Base-by-base conservation (phyloP, 2,797 vertebrate species). In the Coregonus ussuriensis region DNA sequence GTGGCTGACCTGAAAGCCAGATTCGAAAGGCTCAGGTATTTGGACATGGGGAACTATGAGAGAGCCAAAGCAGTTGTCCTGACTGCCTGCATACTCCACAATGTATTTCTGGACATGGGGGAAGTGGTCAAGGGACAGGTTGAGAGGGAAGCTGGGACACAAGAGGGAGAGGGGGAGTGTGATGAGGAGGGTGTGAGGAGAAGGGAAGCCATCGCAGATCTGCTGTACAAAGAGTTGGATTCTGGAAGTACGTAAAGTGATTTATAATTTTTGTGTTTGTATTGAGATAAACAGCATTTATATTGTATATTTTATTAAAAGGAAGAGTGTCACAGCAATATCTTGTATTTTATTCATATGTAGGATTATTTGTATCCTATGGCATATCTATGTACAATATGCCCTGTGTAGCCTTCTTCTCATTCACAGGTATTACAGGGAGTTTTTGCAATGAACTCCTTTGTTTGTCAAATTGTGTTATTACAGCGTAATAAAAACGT, bases 51-150 rank as follows among this genome's bases (percentile, higher is more conserved):
- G 52, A 93, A 86, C 77, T 88, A 86, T 4, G 88, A 93, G 14
- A 88, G 91, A 74, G 93, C 93, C 35, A 85, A 82, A 71, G 86
- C 88, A 0, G 90, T 93, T 2, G 91, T 92, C 59, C 71, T 93
- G 78, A 92, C 93, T 0, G 88, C 91, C 59, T 95, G 94, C 35
- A 84, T 94, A 67, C 77, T 95, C 53, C 92, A 95, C 85, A 95
- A 94, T 21, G 87, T 91, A 51, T 90, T 93, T 71, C 54, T 93
- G 77, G 87, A 92, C 65, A 79, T 88, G 81, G 89, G 91, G 31
- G 81, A 87, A 4, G 80, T 63, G 16, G 79, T 87, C 72, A 80
- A 77, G n/a, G 91, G 87, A 47, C 83, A 89, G 1, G 63, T 79
- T 1, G 85, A 86, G 71, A 76, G 86, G 75, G 80, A 76, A 56